Evolutionary conservation across 2,888 invertebrate genomes (phyloP).

Genomic region (Monoplex corrugatus): DNA sequence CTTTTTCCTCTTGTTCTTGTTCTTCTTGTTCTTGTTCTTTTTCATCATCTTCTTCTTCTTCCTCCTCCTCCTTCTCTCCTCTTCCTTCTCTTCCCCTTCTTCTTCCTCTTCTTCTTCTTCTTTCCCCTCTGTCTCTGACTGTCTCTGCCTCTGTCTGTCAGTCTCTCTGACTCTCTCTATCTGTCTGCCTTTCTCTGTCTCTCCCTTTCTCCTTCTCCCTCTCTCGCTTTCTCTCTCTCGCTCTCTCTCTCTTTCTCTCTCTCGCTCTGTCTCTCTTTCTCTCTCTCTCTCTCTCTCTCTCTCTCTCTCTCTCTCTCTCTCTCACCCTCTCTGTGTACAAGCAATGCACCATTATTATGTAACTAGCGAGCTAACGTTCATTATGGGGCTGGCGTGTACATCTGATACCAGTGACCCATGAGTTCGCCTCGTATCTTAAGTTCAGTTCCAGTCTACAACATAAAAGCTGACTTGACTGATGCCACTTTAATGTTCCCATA

Average conservation of each 20-base stretch:
- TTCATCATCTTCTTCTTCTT: background rate
- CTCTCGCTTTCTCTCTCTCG: background rate
- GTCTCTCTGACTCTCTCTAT: background rate
- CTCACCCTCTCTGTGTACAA: too few species aligned
- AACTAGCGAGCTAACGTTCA: too few species aligned
- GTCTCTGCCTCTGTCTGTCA: background rate
- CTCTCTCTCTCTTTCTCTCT: background rate
- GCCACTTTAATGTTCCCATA: too few species aligned
- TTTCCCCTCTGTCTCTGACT: background rate
- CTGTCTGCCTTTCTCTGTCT: too few species aligned
- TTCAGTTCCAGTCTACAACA: too few species aligned
- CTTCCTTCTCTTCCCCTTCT: too few species aligned
- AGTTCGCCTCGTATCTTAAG: too few species aligned
- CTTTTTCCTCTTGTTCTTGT: background rate
- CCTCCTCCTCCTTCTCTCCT: background rate
- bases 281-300: constrained; percentile 16
- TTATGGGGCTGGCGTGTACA: too few species aligned
- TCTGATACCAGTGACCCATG: too few species aligned
- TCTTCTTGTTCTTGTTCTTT: background rate
- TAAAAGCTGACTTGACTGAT: too few species aligned
- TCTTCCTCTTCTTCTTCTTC: background rate
- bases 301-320: constrained; percentile 5
- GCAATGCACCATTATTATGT: too few species aligned
- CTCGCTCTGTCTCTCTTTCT: background rate
- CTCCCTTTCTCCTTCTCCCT: too few species aligned